These are phyloP conservation scores for Parthenolecanium corni DNA, from an alignment of 2,888 invertebrate species.

Conservation along the genomic window DNA sequence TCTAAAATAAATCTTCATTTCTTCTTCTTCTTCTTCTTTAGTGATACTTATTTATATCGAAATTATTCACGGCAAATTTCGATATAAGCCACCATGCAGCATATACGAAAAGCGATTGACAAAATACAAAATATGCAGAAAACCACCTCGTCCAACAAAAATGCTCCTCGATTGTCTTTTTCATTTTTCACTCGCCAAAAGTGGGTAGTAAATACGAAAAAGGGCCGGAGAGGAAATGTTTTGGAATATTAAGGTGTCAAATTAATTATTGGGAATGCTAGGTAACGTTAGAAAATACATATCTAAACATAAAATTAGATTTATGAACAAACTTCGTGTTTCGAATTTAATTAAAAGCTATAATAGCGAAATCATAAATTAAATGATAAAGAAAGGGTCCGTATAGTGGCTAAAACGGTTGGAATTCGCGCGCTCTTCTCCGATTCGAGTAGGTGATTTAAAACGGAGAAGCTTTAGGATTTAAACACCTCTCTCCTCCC, in stretches of 20 bases:
- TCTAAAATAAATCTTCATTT: too few relatives aligned
- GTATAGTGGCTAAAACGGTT: constrained; percentile 29
- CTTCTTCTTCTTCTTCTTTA: too few relatives aligned
- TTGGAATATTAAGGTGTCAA: constrained; percentile 29
- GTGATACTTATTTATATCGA: too few relatives aligned
- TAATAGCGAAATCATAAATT: constrained; percentile 29
- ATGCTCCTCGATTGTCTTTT: too few relatives aligned
- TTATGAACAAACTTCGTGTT: constrained; percentile 30
- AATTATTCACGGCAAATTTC: too few relatives aligned
- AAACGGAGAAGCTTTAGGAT: constrained; percentile 20
- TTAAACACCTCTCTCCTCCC: too few relatives aligned
- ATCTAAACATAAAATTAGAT: constrained; percentile 29
- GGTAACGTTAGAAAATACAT: constrained; percentile 29
- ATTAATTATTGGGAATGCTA: constrained; percentile 29
- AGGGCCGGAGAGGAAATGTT: constrained; percentile 16
- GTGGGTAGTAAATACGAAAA: too few relatives aligned
- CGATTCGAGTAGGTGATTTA: constrained; percentile 26
- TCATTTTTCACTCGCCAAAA: too few relatives aligned
- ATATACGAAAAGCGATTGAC: too few relatives aligned
- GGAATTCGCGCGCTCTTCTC: constrained; percentile 25
- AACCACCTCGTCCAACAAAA: too few relatives aligned
- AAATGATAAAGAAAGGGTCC: constrained; percentile 28
- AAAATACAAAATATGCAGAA: too few relatives aligned
- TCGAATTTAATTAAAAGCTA: constrained; percentile 30
- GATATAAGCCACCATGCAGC: too few relatives aligned